Base-by-base conservation (phyloP, 2,888 invertebrate genomes). In the Tenthredo notha region DNA sequence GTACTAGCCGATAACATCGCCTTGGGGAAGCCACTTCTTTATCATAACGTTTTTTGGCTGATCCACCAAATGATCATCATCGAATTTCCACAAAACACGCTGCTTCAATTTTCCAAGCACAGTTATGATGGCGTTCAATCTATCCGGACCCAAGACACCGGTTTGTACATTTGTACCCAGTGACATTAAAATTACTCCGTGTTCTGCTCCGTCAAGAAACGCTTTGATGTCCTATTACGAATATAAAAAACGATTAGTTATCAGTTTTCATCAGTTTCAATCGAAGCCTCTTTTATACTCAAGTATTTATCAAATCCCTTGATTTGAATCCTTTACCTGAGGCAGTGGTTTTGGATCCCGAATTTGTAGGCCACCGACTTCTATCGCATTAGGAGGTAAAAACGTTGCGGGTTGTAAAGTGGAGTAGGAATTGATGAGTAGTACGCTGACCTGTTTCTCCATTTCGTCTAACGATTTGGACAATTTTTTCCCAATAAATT, bases 51-150 rank as follows among this genome's bases (percentile, higher is more conserved):
- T 80, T 7, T 80, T 25, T 2, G 80, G 80, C 37, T 80, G 18
- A 5, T 61, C 4, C 21, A 3, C 9, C 61, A 80, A 61, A 7
- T 58, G n/a, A 43, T 61, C 58, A 21, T 78, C n/a, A 29, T 88
- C 87, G 40, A 87, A 78, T 25, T 89, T 89, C 88, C 88, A 89
- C 9, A 89, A 74, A 2, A 88, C 75, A 83, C 86, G 86, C 54
- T 86, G 86, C 7, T 84, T 86, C 0, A 86, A 21, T 37, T 84
- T 84, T 0, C 84, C 67, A 1, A 87, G n/a, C 70, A 75, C 85
- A 0, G 18, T 70, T n/a, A 80, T 40, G 37, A 80, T 61, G 0
- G 40, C 40, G 10, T 61, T 29, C 10, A 80, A 40, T 40, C 25
- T 61, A 5, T 80, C 40, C 21, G 61, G 25, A 12, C 61, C 50